Evolutionary conservation across 2,797 vertebrate species (phyloP), one percentile per base, ranked within the genome.

Genomic region (Bradypodion pumilum): DNA sequence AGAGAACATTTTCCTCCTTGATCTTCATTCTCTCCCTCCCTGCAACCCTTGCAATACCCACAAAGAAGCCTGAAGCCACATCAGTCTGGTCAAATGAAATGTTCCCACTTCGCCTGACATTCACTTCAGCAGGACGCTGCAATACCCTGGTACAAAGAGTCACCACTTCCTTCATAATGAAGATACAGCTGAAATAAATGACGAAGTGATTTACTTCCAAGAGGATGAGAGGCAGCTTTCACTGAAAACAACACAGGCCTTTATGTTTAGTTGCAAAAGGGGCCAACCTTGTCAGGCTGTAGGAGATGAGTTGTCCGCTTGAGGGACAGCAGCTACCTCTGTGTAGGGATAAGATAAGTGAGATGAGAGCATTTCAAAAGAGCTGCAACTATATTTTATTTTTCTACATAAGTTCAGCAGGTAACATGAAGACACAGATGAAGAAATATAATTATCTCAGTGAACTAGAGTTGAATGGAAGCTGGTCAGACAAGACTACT

Each of bases 81-180:
- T 74, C 78, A 74, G 49, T 68, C 72, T 65, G 62, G 49, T 80
- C 49, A 85, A 80, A 80, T 80, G 84, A 68, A 75, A 85, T 69
- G 63, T 85, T 69, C 65, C 42, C 42, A 63, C 32, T 72, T 84
- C 29, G 25, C 44, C 79, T 68, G 25, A 59, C 32, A 60, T 63
- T 77, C 63, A 76, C 12, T 80, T 70, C 63, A 74, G 63, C 63
- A 27, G 52, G 70, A 32, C 52, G n/a, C 63, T 74, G 46, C 84
- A 69, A n/a, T 25, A 5, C 10, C 27, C n/a, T 69, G n/a, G 15
- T 32, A 27, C 60, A 19, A 74, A 52, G 52, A 62, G 42, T 49
- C 27, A 32, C 35, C 19, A 40, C 27, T 29, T 78, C 10, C 73
- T 83, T 76, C 49, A 62, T 60, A 40, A 70, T 69, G 29, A 69